These are phyloP conservation scores for Eulithis testata DNA, from an alignment of 2,888 invertebrate genomes.

Conservation along the genomic window DNA sequence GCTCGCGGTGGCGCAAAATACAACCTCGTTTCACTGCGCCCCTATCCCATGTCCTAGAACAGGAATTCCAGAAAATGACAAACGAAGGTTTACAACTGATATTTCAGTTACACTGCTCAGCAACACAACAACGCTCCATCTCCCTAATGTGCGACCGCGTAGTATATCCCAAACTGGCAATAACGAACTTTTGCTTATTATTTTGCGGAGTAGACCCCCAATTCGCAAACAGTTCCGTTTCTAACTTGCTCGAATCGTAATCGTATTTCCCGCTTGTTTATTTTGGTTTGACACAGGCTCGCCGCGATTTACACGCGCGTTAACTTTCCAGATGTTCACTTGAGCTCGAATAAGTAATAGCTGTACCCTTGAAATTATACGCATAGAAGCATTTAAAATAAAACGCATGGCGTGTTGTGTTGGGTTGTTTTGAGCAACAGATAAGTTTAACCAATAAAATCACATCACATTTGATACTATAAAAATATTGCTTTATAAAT, in stretches of 20 bases:
- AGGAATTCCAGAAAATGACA: conserved; percentile 28
- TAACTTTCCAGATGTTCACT: conserved; percentile 54
- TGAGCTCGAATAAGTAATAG: conserved; percentile 47
- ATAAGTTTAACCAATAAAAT: too few relatives aligned
- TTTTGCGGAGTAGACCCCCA: too few relatives aligned
- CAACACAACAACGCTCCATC: too few relatives aligned
- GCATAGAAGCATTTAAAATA: conserved; percentile 10
- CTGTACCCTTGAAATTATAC: conserved; percentile 19
- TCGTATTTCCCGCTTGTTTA: conserved; percentile 71
- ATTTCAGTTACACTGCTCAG: too few relatives aligned
- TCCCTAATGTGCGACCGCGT: too few relatives aligned
- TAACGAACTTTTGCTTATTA: too few relatives aligned
- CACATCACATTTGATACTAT: too few relatives aligned
- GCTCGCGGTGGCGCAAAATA: conserved; percentile 26
- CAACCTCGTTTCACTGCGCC: conserved; percentile 25
- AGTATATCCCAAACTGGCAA: too few relatives aligned
- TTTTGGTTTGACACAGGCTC: conserved; percentile 66
- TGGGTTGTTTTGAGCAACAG: neutral
- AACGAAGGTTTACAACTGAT: too few relatives aligned
- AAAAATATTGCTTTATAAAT: neutral
- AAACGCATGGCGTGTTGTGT: neutral
- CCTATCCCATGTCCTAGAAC: conserved; percentile 50
- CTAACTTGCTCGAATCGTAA: conserved; percentile 53
- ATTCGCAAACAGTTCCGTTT: conserved; percentile 73
- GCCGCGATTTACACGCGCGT: conserved; percentile 54